These are phyloP conservation scores for Spea multiplicata DNA, from an alignment of 2,113 vertebrate genomes.

Conservation along the genomic window DNA sequence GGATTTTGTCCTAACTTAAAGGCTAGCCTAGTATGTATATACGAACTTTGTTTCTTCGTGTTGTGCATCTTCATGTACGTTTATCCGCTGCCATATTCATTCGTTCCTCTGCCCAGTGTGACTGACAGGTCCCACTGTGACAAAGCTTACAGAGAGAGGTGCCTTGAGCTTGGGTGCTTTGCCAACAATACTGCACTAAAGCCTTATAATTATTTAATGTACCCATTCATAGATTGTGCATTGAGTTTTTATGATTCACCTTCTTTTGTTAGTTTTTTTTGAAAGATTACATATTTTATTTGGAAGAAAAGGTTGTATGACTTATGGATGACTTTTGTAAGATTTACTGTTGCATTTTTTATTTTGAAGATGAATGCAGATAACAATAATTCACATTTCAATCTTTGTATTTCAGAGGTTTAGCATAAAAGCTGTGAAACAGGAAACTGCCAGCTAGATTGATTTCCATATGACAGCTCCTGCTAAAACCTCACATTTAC, in stretches of 20 bases:
- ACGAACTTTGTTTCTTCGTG: too few relatives aligned
- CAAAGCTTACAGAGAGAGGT: too few relatives aligned
- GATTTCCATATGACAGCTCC: slow-evolving; percentile 28
- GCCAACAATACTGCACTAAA: too few relatives aligned
- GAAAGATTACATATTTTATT: slow-evolving; percentile 13
- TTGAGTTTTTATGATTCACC: not conserved
- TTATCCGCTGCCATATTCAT: too few relatives aligned
- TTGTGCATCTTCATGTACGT: too few relatives aligned
- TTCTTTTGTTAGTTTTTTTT: not conserved
- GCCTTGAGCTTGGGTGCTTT: too few relatives aligned
- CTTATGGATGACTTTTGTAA: slow-evolving; percentile 19
- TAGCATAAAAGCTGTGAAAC: slow-evolving; percentile 27
- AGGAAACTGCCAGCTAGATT: slow-evolving; percentile 18
- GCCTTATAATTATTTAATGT: too few relatives aligned
- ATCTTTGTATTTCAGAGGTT: slow-evolving; percentile 36
- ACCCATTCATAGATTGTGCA: not conserved
- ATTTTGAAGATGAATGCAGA: slow-evolving; percentile 28
- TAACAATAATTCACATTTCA: slow-evolving; percentile 37
- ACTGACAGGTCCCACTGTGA: too few relatives aligned
- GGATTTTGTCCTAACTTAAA: too few relatives aligned
- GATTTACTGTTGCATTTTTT: slow-evolving; percentile 16
- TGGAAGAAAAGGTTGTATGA: not conserved
- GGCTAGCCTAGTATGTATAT: too few relatives aligned
- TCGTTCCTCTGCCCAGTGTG: too few relatives aligned
- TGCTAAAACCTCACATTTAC: slow-evolving; percentile 25